Conservation (phyloP, 2,797 vertebrate genomes). For the Galago senegalensis region DNA sequence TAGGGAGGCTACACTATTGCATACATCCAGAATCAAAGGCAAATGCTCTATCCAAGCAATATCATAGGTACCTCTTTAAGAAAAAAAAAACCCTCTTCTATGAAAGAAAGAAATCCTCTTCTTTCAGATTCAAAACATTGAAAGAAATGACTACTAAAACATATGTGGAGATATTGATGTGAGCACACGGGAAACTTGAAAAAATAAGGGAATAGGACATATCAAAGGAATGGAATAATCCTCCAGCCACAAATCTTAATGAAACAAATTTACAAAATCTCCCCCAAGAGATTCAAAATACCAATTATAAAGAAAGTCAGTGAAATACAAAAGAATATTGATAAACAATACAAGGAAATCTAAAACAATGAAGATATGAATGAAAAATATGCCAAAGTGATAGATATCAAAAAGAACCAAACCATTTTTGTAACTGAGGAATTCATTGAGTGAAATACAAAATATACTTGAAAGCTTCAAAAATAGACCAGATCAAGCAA, state of each 20-base stretch:
- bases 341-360: background rate
- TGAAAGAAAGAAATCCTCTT: background rate
- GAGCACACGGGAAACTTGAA: background rate
- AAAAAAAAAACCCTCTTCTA: background rate
- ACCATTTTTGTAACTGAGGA: background rate
- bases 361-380: background rate
- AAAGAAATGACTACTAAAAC: background rate
- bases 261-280: background rate
- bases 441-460: background rate
- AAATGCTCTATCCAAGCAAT: background rate
- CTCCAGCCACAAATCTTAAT: background rate
- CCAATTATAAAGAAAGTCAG: background rate
- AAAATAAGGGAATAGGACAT: background rate
- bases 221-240: background rate
- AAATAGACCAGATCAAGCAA: background rate
- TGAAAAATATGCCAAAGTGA: background rate
- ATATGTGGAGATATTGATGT: background rate
- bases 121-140: background rate
- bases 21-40: background rate
- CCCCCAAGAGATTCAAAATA: background rate
- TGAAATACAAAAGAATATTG: background rate
- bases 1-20: background rate
- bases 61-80: background rate
- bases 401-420: background rate
- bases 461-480: background rate